Evolutionary conservation across 2,888 invertebrate species (phyloP).

Genomic region (Amaurobius ferox): DNA sequence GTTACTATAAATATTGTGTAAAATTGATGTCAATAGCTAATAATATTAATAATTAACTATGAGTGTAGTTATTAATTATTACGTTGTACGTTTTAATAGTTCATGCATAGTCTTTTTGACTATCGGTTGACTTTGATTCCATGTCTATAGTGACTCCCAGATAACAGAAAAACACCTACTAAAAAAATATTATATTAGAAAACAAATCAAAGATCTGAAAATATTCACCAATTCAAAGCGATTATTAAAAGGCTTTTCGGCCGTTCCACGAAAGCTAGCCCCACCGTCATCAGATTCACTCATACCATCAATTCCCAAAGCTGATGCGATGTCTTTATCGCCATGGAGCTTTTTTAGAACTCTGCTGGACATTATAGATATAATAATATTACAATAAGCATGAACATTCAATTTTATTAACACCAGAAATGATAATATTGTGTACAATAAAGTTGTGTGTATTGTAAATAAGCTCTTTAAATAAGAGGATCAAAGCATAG

Average conservation of each 20-base stretch:
- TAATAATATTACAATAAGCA: neutral
- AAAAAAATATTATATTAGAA: neutral
- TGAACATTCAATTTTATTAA: neutral
- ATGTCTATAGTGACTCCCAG: too few species aligned
- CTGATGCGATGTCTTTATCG: constrained; percentile 79
- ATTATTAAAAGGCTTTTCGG: constrained; percentile 78
- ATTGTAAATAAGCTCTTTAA: neutral
- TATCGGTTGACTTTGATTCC: too few species aligned
- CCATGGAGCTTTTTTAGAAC: constrained; percentile 80
- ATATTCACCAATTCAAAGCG: constrained; percentile 84
- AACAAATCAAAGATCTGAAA: neutral
- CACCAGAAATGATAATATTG: too few species aligned
- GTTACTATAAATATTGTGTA: too few species aligned
- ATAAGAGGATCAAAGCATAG: neutral
- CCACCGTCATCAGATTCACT: constrained; percentile 76
- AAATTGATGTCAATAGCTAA: too few species aligned
- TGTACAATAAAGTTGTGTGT: neutral
- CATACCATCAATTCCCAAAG: constrained; percentile 80
- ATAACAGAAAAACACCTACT: too few species aligned
- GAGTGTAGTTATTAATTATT: too few species aligned
- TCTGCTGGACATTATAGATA: constrained; percentile 75
- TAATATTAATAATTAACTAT: too few species aligned
- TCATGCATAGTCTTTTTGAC: too few species aligned
- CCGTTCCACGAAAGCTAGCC: constrained; percentile 73
- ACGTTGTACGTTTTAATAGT: too few species aligned